These are phyloP conservation scores for Pseudochirops corinnae DNA, from an alignment of 2,797 vertebrate genomes.

Conservation along the genomic window DNA sequence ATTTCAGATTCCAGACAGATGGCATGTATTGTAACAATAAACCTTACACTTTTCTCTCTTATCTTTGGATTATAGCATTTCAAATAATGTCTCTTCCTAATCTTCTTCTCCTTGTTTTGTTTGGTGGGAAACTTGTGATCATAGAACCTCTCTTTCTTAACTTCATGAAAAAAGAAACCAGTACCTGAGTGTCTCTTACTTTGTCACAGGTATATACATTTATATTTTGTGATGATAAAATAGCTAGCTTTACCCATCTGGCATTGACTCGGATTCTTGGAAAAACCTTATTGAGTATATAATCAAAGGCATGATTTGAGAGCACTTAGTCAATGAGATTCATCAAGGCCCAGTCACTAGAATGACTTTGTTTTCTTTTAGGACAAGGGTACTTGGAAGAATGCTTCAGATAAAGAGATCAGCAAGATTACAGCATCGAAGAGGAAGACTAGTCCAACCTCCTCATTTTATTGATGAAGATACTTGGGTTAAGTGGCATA, in stretches of 20 bases:
- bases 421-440: neutral
- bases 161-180: neutral
- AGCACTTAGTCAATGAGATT: neutral
- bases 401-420: neutral
- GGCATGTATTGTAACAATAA: neutral
- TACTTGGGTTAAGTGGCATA: neutral
- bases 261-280: neutral
- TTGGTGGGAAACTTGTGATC: neutral
- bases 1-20: constrained; percentile 26
- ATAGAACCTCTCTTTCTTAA: neutral
- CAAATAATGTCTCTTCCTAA: neutral
- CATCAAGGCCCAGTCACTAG: neutral
- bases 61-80: neutral
- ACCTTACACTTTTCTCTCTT: constrained; percentile 52
- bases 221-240: neutral
- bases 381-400: neutral
- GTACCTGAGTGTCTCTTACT: neutral
- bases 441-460: neutral
- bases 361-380: neutral
- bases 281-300: neutral
- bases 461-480: neutral
- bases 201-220: neutral
- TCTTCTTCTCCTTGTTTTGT: neutral
- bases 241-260: neutral
- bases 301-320: neutral